These are phyloP conservation scores for Conopomorpha cramerella DNA, from an alignment of 1,140 invertebrate genomes.

Conservation along the genomic window DNA sequence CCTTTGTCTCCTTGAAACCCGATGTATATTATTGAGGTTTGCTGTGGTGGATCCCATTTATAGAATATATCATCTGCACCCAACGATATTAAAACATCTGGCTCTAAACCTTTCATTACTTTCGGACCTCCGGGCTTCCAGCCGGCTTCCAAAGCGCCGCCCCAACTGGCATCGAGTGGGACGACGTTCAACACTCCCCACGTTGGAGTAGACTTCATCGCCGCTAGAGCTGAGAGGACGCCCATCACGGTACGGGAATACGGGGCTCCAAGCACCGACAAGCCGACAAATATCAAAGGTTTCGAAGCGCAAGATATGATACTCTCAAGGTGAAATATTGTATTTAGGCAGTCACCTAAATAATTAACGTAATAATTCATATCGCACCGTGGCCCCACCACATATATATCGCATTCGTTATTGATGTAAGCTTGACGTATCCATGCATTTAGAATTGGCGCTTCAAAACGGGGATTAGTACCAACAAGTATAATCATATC, in stretches of 20 bases:
- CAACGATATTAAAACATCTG: constrained; percentile 26
- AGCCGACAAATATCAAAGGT: constrained; percentile 71
- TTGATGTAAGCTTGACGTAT: constrained; percentile 70
- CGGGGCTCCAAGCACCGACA: constrained; percentile 51
- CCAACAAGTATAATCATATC: constrained; percentile 75
- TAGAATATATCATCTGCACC: constrained; percentile 43
- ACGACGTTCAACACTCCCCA: constrained; percentile 36
- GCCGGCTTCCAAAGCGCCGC: constrained; percentile 35
- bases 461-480: constrained; percentile 79
- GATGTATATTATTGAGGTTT: constrained; percentile 35
- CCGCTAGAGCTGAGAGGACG: constrained; percentile 42
- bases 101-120: constrained; percentile 11
- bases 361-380: constrained; percentile 66
- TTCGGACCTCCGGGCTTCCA: constrained; percentile 28
- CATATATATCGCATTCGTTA: constrained; percentile 63
- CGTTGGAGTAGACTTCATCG: constrained; percentile 9
- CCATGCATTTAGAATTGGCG: constrained; percentile 75
- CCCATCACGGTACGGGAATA: constrained; percentile 55
- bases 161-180: constrained; percentile 39
- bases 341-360: constrained; percentile 57
- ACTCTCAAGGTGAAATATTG: constrained; percentile 50
- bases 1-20: constrained; percentile 79
- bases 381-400: constrained; percentile 70
- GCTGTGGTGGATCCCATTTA: constrained; percentile 15
- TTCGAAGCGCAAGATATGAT: constrained; percentile 59